These are phyloP conservation scores for Lymantria monacha DNA, from an alignment of 2,888 invertebrate species.

Conservation along the genomic window DNA sequence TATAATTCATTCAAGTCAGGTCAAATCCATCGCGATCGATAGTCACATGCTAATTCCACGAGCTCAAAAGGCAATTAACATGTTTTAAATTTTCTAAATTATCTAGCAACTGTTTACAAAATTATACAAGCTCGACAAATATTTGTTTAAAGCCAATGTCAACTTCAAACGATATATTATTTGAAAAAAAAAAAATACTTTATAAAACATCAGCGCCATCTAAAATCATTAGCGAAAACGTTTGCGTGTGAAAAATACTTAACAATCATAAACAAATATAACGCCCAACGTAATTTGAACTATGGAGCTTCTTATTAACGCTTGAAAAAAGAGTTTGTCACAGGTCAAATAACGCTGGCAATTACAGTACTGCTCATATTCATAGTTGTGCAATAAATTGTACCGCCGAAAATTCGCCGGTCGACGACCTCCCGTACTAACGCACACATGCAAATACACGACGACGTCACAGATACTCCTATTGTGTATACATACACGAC, in stretches of 20 bases:
- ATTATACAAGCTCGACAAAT: too few species aligned
- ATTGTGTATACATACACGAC: constrained; percentile 35
- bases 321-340: background rate
- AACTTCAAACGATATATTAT: too few species aligned
- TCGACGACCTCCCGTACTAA: constrained; percentile 41
- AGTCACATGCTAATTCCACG: too few species aligned
- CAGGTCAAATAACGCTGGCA: constrained; percentile 14
- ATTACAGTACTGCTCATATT: constrained; percentile 22
- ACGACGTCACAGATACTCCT: constrained; percentile 43
- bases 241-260: constrained; percentile 14
- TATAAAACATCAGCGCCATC: constrained; percentile 4
- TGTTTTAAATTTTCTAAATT: too few species aligned
- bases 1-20: too few species aligned
- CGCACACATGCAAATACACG: constrained; percentile 35
- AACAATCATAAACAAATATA: constrained; percentile 20
- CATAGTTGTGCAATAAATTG: constrained; percentile 49
- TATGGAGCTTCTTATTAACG: background rate
- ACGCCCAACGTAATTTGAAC: constrained; percentile 5
- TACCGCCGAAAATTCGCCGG: constrained; percentile 54
- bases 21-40: too few species aligned
- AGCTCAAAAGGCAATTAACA: too few species aligned
- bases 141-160: too few species aligned
- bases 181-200: too few species aligned
- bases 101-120: too few species aligned
- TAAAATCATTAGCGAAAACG: constrained; percentile 10